Evolutionary conservation across 2,113 vertebrate species (phyloP).

Genomic region (Burhinus bistriatus): DNA sequence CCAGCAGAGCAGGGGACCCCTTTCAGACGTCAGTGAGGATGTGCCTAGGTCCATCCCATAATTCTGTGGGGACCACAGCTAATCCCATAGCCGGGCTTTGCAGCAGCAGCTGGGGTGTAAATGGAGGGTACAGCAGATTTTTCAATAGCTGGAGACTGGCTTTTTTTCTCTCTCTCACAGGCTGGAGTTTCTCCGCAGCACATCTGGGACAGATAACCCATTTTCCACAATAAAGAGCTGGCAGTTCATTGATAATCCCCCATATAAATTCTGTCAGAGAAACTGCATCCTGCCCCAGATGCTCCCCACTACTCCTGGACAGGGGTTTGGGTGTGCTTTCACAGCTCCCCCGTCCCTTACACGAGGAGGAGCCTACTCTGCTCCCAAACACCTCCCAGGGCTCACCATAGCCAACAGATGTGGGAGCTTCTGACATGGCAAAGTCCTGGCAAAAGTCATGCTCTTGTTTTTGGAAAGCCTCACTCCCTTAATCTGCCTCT

Average conservation of each 20-base stretch:
- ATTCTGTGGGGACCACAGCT: rapidly evolving
- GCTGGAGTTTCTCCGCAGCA: neutral
- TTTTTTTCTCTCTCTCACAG: neutral
- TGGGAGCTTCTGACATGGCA: neutral
- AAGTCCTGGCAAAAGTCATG: neutral
- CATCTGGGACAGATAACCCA: neutral
- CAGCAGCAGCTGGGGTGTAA: neutral
- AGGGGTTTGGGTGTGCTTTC: neutral
- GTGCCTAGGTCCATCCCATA: neutral
- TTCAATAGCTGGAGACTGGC: neutral
- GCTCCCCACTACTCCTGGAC: neutral
- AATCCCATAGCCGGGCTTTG: neutral
- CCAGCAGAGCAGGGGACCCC: neutral
- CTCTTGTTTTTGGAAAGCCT: neutral
- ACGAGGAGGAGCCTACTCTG: neutral
- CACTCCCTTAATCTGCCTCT: neutral
- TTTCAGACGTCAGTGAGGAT: neutral
- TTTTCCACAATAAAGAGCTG: neutral
- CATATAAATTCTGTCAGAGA: neutral
- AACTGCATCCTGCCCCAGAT: neutral
- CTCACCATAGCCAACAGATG: neutral
- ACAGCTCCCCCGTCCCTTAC: neutral
- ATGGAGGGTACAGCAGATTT: neutral
- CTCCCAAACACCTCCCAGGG: neutral
- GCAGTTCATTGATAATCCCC: neutral